phyloP scores from a whole-genome alignment of 1,140 invertebrate species.

The Drosophila gunungcola region DNA sequence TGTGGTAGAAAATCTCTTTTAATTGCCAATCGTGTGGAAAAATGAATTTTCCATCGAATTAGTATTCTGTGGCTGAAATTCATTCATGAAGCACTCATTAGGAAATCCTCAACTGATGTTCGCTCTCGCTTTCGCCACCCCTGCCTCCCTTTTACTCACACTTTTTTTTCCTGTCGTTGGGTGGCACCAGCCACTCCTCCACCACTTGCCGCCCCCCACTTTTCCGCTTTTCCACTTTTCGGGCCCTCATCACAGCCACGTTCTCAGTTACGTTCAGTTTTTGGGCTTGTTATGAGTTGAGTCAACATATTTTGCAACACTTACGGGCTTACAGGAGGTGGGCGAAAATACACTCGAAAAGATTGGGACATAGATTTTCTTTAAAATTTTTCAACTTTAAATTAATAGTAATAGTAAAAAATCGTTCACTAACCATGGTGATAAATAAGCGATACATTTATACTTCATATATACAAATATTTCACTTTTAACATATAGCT shows the following conservation, averaged over 20 bases:
- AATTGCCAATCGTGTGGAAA: slow-evolving; percentile 85
- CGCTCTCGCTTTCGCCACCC: slow-evolving; percentile 14
- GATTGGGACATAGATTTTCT: too few relatives aligned
- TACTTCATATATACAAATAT: too few relatives aligned
- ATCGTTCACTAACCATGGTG: too few relatives aligned
- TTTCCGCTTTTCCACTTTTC: slow-evolving; percentile 10
- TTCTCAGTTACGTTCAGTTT: slow-evolving; percentile 54
- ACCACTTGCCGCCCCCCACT: background rate
- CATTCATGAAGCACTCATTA: slow-evolving; percentile 85
- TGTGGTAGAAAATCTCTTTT: slow-evolving; percentile 82
- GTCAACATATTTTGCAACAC: slow-evolving; percentile 84
- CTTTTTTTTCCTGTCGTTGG: slow-evolving; percentile 13
- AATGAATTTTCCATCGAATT: slow-evolving; percentile 85
- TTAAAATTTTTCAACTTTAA: too few relatives aligned
- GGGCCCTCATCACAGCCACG: slow-evolving; percentile 36
- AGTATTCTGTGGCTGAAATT: slow-evolving; percentile 84
- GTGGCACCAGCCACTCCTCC: slow-evolving; percentile 6
- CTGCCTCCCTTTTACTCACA: background rate
- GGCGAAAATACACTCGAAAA: slow-evolving; percentile 5
- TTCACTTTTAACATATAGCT: too few relatives aligned
- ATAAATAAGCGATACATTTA: too few relatives aligned
- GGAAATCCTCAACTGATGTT: slow-evolving; percentile 74
- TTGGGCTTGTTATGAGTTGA: slow-evolving; percentile 81
- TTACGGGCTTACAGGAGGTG: slow-evolving; percentile 58
- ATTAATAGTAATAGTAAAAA: too few relatives aligned